Evolutionary conservation across 1,140 invertebrate genomes (phyloP), one percentile per base, ranked within the genome.

Genomic region (Harpegnathos saltator): DNA sequence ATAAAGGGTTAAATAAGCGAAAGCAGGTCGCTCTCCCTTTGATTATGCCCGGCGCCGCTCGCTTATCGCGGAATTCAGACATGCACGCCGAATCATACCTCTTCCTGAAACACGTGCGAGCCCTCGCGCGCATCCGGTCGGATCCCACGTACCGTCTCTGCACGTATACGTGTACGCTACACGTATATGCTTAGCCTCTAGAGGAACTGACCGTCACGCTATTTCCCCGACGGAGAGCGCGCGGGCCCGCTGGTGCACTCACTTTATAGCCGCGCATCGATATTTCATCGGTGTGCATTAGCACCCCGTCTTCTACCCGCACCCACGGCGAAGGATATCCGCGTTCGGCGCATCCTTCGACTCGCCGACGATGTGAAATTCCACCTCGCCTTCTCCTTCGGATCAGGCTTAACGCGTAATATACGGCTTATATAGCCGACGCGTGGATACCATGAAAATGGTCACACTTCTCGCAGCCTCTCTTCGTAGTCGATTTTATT

Each of bases 231-330:
- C 15, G 1, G 38, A 22, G 54, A 22, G 54, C 44, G 24, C 54
- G 54, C 38, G 38, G 1, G 52, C 22, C 26, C 15, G 59, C 59
- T 19, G 66, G 52, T 65, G 33, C 52, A 52, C 69, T 78, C 83
- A 54, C 29, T 88, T 87, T 88, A 88, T 88, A 85, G 72, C 66
- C 19, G 29, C 12, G 17, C 78, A 56, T 88, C 86, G 77, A 88
- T 85, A 82, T 75, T 85, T 88, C 72, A 80, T 85, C 80, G 24
- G 68, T 26, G 65, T 73, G 83, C 75, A 85, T 85, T 82, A 85
- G 62, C 83, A 63, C 77, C 26, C 75, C 58, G 58, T 61, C 62
- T 56, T 81, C 75, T 71, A 44, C 54, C 50, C 29, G 50, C 65
- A 65, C 12, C n/a, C 11, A 54, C 38, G 66, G 29, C 56, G 54